A percentile compares a stretch with the other conserved stretches of the same genome.
Conservation (phyloP, 2,888 invertebrate genomes). For the Eupithecia centaureata region DNA sequence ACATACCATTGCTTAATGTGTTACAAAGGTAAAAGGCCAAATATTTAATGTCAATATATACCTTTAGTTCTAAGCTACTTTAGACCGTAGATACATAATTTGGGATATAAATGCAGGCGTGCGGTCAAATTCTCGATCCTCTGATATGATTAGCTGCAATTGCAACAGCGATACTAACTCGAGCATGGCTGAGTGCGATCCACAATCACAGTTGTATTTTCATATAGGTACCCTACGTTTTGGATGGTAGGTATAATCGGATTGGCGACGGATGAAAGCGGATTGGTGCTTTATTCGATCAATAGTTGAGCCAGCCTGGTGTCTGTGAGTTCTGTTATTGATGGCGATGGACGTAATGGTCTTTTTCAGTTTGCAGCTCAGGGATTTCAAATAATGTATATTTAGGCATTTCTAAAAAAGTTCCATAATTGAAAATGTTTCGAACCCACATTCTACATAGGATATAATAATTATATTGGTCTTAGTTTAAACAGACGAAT, state of each 20-base stretch:
- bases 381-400: not conserved
- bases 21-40: not conserved
- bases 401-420: not conserved
- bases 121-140: conserved; percentile 48
- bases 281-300: conserved; percentile 17
- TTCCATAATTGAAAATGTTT: too few species aligned
- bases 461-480: too few species aligned
- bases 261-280: conserved; percentile 43
- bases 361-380: not conserved
- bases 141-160: conserved; percentile 56
- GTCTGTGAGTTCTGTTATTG: not conserved
- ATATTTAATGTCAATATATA: not conserved
- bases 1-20: not conserved
- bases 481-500: not conserved
- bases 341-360: not conserved
- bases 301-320: not conserved
- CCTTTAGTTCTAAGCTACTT: not conserved
- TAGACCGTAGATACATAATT: not conserved
- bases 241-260: conserved; percentile 46
- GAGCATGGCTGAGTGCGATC: conserved; percentile 48
- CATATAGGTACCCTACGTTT: conserved; percentile 45
- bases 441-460: too few species aligned
- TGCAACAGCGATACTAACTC: conserved; percentile 57
- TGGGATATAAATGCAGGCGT: conserved; percentile 14
- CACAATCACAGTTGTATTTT: conserved; percentile 53